A percentile compares a stretch with the other conserved stretches of the same genome.
phyloP scores from a whole-genome alignment of 2,888 invertebrate species.

The Rotaria macrura region DNA sequence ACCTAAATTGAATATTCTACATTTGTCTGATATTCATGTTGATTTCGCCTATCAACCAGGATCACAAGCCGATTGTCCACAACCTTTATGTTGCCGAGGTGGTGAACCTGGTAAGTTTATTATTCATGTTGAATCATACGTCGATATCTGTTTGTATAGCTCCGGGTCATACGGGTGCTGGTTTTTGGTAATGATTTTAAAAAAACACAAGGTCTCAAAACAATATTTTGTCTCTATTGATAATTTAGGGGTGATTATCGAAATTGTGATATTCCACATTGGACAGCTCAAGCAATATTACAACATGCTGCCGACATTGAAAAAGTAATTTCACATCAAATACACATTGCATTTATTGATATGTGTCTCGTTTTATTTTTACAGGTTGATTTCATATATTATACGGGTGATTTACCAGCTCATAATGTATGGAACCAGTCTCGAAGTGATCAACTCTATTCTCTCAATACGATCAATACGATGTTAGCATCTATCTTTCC shows the following conservation, averaged over 20 bases:
- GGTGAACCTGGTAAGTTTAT: neutral
- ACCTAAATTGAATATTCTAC: constrained; percentile 61
- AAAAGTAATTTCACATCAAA: constrained; percentile 34
- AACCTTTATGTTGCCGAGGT: constrained; percentile 66
- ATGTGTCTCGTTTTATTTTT: neutral
- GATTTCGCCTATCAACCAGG: constrained; percentile 64
- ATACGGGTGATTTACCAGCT: constrained; percentile 39
- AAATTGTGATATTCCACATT: constrained; percentile 84
- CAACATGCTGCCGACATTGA: constrained; percentile 50
- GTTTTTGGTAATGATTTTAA: neutral
- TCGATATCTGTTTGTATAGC: neutral
- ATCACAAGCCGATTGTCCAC: constrained; percentile 62
- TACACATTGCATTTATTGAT: too few species aligned
- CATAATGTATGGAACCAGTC: constrained; percentile 38
- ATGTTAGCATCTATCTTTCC: constrained; percentile 56
- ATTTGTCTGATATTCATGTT: constrained; percentile 76
- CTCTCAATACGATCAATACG: constrained; percentile 35
- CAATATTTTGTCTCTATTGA: too few species aligned
- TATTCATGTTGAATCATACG: neutral
- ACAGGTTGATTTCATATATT: constrained; percentile 36
- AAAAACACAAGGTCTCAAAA: too few species aligned
- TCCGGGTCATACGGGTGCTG: neutral
- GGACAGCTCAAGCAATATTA: constrained; percentile 76
- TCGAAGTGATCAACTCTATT: constrained; percentile 35
- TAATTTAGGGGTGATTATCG: constrained; percentile 71